These are phyloP conservation scores for Bibio marci DNA, from an alignment of 2,888 invertebrate genomes.

Conservation along the genomic window DNA sequence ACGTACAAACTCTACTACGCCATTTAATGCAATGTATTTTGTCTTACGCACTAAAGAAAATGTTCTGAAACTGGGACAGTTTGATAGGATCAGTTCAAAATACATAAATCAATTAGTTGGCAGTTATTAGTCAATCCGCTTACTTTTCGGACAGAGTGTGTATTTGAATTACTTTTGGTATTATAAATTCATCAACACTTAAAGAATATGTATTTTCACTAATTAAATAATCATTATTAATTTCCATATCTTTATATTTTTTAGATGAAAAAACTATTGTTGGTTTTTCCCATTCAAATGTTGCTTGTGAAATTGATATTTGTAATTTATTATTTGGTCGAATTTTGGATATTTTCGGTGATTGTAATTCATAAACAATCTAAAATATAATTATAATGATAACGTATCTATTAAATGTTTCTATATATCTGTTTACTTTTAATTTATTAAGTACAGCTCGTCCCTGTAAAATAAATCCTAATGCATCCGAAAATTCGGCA, in stretches of 20 bases:
- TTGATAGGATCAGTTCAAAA: too few species aligned
- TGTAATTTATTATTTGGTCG: constrained; percentile 4
- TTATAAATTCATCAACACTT: not conserved
- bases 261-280: not conserved
- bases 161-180: not conserved
- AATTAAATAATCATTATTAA: not conserved
- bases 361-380: not conserved
- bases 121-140: too few species aligned
- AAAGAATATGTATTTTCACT: not conserved
- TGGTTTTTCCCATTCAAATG: constrained; percentile 1
- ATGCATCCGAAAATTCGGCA: not conserved
- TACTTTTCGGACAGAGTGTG: too few species aligned
- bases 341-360: constrained; percentile 3
- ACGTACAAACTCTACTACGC: too few species aligned
- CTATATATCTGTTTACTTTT: not conserved
- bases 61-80: too few species aligned
- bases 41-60: too few species aligned
- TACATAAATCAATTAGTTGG: too few species aligned
- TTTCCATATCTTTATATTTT: not conserved
- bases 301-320: constrained; percentile 1
- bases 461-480: not conserved
- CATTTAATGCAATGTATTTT: too few species aligned
- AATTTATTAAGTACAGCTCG: not conserved
- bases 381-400: not conserved
- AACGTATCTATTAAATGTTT: not conserved